Conservation (phyloP, 2,888 invertebrate genomes). For the Adelognathus sp. region DNA sequence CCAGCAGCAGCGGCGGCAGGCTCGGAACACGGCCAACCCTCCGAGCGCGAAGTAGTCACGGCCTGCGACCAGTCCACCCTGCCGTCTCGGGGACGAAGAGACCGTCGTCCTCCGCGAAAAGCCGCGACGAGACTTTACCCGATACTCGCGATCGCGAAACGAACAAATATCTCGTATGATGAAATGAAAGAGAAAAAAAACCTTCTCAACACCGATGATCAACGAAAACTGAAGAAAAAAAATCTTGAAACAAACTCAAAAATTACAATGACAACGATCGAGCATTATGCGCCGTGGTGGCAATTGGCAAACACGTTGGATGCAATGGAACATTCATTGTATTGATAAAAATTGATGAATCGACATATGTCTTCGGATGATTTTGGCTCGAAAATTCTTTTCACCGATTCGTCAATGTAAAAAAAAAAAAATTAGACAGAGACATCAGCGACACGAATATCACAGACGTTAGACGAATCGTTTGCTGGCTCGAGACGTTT, state of each 20-base stretch:
- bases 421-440: too few relatives aligned
- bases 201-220: background rate
- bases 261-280: background rate
- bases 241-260: background rate
- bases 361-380: background rate
- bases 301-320: background rate
- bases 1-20: constrained; percentile 25
- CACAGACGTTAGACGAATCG: too few relatives aligned
- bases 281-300: background rate
- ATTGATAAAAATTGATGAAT: background rate
- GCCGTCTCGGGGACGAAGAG: constrained; percentile 78
- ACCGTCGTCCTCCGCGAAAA: constrained; percentile 69
- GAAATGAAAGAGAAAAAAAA: background rate
- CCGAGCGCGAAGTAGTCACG: constrained; percentile 25
- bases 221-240: background rate
- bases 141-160: constrained; percentile 15
- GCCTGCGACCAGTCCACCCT: constrained; percentile 73
- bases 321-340: background rate
- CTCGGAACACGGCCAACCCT: constrained; percentile 28
- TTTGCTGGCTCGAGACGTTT: constrained; percentile 3
- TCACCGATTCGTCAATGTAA: background rate
- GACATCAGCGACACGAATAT: too few relatives aligned
- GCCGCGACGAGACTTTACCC: constrained; percentile 47
- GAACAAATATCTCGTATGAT: background rate
- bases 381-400: background rate